Evolutionary conservation across 1,140 invertebrate genomes (phyloP).

Genomic region (Arion vulgaris): DNA sequence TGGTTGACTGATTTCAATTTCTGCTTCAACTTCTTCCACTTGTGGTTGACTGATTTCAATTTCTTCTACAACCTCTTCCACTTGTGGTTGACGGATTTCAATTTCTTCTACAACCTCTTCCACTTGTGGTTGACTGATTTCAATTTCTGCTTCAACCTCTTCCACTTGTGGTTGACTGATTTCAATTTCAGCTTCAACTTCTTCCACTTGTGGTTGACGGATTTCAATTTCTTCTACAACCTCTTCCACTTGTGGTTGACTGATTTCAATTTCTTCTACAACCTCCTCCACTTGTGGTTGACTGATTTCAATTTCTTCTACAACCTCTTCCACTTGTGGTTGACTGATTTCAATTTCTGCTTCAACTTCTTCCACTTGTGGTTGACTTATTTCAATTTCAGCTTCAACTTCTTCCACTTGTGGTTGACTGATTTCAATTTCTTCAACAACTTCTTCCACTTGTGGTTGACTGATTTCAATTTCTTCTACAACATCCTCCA

Average conservation of each 20-base stretch:
- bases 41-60: background rate
- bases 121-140: constrained; percentile 42
- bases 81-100: constrained; percentile 3
- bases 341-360: constrained; percentile 8
- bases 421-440: constrained; percentile 6
- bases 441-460: background rate
- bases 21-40: constrained; percentile 40
- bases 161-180: constrained; percentile 26
- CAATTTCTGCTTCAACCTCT: constrained; percentile 15
- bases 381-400: constrained; percentile 31
- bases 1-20: constrained; percentile 28
- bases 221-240: constrained; percentile 19
- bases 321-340: background rate
- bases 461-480: background rate
- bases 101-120: constrained; percentile 22
- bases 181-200: constrained; percentile 18
- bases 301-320: background rate
- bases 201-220: background rate
- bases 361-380: constrained; percentile 28
- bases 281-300: background rate
- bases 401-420: constrained; percentile 33
- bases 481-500: background rate
- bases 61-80: constrained; percentile 36
- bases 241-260: background rate
- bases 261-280: background rate